Conservation (phyloP, 2,888 invertebrate genomes). For the Boloria euphrosyne region DNA sequence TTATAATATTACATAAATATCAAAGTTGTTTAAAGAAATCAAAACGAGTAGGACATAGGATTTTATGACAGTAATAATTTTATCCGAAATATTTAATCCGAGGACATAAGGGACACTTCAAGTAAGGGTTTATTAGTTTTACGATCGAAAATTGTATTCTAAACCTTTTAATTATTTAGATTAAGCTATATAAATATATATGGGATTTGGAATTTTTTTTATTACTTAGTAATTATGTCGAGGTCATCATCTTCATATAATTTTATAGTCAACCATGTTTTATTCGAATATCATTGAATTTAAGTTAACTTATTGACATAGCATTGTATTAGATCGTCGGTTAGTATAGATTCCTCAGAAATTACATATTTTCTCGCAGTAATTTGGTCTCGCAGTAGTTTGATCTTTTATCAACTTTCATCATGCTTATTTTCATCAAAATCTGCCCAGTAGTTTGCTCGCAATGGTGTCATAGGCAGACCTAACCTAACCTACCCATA, state of each 20-base stretch:
- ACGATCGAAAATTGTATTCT: constrained; percentile 1
- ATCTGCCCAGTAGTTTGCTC: too few relatives aligned
- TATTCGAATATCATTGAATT: constrained; percentile 11
- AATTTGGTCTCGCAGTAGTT: too few relatives aligned
- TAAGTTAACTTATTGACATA: not conserved
- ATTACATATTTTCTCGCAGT: too few relatives aligned
- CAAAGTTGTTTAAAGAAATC: constrained; percentile 7
- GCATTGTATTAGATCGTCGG: not conserved
- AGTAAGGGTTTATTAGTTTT: constrained; percentile 10
- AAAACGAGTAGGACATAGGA: constrained; percentile 3
- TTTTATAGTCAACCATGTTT: constrained; percentile 5
- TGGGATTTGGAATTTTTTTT: not conserved
- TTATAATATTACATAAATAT: constrained; percentile 6
- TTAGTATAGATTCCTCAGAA: too few relatives aligned
- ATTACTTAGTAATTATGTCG: not conserved
- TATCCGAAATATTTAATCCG: not conserved
- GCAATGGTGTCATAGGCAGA: too few relatives aligned
- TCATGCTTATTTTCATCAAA: too few relatives aligned
- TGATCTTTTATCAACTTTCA: too few relatives aligned
- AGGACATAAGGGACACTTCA: not conserved
- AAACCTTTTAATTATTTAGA: constrained; percentile 18
- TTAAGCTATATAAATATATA: constrained; percentile 4
- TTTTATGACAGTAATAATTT: not conserved
- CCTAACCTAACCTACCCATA: too few relatives aligned
- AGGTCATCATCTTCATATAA: constrained; percentile 13